These are phyloP conservation scores for Cichlasoma orientale DNA, from an alignment of 2,797 vertebrate genomes.

Conservation along the genomic window DNA sequence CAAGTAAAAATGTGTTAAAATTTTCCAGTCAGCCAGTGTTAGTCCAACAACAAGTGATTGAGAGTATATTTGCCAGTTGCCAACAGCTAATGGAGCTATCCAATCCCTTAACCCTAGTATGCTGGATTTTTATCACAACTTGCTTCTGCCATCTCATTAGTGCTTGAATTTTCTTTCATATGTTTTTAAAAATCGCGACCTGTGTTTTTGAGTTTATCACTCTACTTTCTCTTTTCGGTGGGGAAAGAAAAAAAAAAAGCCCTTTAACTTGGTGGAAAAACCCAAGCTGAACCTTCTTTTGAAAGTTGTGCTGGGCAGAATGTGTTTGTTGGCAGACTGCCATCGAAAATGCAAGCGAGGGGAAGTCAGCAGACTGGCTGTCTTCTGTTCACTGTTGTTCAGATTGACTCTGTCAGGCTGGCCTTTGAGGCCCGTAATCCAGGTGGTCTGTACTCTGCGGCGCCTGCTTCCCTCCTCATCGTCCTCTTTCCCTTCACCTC, in stretches of 20 bases:
- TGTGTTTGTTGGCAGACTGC: conserved; percentile 77
- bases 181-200: neutral
- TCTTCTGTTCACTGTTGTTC: conserved; percentile 76
- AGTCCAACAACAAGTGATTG: neutral
- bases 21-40: neutral
- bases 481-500: neutral
- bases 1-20: neutral
- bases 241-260: conserved; percentile 46
- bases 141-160: neutral
- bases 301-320: conserved; percentile 64
- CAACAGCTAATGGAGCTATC: neutral
- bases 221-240: conserved; percentile 50
- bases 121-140: neutral
- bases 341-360: conserved; percentile 75
- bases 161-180: neutral
- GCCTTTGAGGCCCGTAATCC: conserved; percentile 72
- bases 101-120: neutral
- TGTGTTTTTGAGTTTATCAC: conserved; percentile 52
- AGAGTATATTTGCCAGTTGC: neutral
- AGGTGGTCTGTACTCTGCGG: conserved; percentile 70
- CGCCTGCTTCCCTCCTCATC: neutral
- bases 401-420: conserved; percentile 72
- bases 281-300: conserved; percentile 66
- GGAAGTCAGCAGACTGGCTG: conserved; percentile 77
- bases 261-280: conserved; percentile 76